Evolutionary conservation across 2,797 vertebrate genomes (phyloP).

Genomic region (Hydrolagus colliei): DNA sequence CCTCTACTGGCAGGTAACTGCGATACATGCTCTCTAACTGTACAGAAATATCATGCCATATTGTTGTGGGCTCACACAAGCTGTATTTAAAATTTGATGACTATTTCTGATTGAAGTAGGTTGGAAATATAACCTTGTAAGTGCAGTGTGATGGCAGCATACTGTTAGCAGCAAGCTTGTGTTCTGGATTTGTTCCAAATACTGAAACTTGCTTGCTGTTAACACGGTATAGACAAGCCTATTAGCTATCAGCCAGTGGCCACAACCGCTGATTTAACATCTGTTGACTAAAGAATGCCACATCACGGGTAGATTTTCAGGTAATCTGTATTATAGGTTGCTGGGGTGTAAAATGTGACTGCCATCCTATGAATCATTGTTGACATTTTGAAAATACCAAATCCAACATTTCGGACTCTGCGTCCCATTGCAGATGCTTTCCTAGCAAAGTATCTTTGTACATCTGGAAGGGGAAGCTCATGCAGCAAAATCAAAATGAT

Average conservation of each 20-base stretch:
- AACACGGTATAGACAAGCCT: background rate
- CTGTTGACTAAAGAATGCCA: background rate
- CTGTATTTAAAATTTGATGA: background rate
- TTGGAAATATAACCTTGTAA: background rate
- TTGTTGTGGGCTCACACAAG: background rate
- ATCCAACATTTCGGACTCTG: background rate
- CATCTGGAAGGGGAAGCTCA: background rate
- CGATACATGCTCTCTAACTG: too few relatives aligned
- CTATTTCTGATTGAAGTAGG: background rate
- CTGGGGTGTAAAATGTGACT: slow-evolving; percentile 1
- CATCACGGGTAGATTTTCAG: background rate
- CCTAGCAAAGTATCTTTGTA: background rate
- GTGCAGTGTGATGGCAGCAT: background rate
- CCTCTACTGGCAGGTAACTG: too few relatives aligned
- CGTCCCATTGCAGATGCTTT: slow-evolving; percentile 8
- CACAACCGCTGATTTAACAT: background rate
- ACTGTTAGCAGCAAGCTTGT: background rate
- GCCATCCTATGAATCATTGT: background rate
- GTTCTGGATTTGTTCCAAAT: background rate
- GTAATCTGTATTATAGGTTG: background rate
- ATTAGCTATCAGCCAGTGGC: background rate
- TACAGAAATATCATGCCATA: background rate
- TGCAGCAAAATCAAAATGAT: too few relatives aligned
- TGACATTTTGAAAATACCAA: slow-evolving; percentile 5
- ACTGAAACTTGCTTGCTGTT: background rate